Evolutionary conservation across 2,797 vertebrate genomes (phyloP), one percentile per base, ranked within the genome.

Genomic region (Alauda arvensis): DNA sequence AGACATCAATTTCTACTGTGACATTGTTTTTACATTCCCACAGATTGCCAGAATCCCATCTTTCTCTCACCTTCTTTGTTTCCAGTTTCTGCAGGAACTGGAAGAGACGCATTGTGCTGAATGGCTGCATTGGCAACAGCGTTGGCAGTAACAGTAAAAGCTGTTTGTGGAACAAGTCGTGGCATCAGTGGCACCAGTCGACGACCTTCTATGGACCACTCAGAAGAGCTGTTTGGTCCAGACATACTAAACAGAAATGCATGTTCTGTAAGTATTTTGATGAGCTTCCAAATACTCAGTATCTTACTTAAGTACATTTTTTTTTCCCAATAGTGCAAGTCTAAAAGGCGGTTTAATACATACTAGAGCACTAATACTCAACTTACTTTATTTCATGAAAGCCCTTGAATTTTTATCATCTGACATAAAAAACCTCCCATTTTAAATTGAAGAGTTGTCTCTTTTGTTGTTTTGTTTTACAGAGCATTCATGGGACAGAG

Each of bases 171-270:
- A 61, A 99, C 99, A 28, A 99, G 97, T 17, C 99, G 97, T 1
- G 99, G 99, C 99, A 99, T 99, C 92, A 99, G 93, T 0, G 99
- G 99, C 31, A 99, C 99, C 69, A 99, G 97, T 9, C 99, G 97
- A 8, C 99, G 98, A 19, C 99, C 99, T 96, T 99, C 99, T 18
- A 99, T 99, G 84, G 98, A 99, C 99, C 99, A 99, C 85, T 99
- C 99, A 0, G 99, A 99, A n/a, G 98, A 99, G 94, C 98, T 99
- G 96, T 99, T 99, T 13, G 99, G 99, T 74, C 99, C 99, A 8
- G 99, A 99, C 99, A 99, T 99, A 92, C 99, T 99, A 91, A 51
- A 96, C 45, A 89, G 92, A 92, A 95, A 87, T 31, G 57, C 70
- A 93, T 2, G 2, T 3, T 14, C 42, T 57, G 11, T 93, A 31